phyloP scores from a whole-genome alignment of 2,888 invertebrate genomes.

The Epistrophella euchroma region DNA sequence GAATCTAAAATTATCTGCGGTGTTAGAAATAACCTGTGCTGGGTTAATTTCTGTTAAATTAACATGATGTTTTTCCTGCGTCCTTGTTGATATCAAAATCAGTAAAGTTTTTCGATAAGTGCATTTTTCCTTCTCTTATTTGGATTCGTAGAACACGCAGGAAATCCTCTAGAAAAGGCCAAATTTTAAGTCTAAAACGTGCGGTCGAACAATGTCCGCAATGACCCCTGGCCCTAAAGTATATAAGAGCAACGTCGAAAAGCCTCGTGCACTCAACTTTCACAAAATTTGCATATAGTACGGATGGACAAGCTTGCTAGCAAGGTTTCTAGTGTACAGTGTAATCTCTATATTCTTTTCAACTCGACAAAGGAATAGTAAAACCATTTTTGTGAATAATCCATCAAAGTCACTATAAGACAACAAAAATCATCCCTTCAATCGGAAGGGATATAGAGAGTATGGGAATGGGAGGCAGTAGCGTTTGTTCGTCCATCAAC shows the following conservation, averaged over 20 bases:
- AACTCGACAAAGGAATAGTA: slow-evolving; percentile 23
- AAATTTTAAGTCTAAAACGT: slow-evolving; percentile 49
- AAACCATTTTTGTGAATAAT: slow-evolving; percentile 66
- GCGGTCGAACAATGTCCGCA: slow-evolving; percentile 49
- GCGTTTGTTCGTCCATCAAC: slow-evolving; percentile 53
- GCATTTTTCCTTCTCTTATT: slow-evolving; percentile 11
- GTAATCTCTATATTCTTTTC: slow-evolving; percentile 22
- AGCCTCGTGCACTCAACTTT: slow-evolving; percentile 52
- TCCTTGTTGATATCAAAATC: no score
- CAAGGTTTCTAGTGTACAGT: neutral
- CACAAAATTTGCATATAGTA: slow-evolving; percentile 57
- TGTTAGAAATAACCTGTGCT: no score
- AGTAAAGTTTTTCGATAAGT: neutral
- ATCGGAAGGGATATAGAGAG: slow-evolving; percentile 28
- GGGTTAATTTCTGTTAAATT: no score
- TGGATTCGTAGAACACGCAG: slow-evolving; percentile 27
- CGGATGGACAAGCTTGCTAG: neutral
- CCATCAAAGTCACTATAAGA: slow-evolving; percentile 74
- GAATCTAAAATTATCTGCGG: no score
- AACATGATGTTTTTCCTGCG: no score
- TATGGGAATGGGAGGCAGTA: neutral
- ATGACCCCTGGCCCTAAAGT: slow-evolving; percentile 49
- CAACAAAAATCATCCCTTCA: slow-evolving; percentile 74
- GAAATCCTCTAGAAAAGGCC: slow-evolving; percentile 45
- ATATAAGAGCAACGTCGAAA: slow-evolving; percentile 28